A percentile compares a stretch with the other conserved stretches of the same genome.
phyloP scores from a whole-genome alignment of 2,113 vertebrate species.

The Phycodurus eques region DNA sequence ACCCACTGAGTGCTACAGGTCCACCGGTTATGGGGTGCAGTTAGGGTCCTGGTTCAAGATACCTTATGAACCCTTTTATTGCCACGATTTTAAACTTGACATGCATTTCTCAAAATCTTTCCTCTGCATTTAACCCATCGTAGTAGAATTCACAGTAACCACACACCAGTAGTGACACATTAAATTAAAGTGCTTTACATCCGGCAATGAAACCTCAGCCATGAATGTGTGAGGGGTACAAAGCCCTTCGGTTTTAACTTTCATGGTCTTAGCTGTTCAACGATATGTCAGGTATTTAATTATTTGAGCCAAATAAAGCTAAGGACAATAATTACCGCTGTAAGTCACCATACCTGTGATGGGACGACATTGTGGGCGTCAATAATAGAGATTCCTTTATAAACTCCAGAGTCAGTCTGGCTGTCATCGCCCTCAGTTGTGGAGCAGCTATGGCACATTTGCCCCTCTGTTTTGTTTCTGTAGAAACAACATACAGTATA shows the following conservation, averaged over 20 bases:
- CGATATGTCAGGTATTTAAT: no score
- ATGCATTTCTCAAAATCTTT: background rate
- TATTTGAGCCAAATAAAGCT: background rate
- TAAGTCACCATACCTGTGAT: constrained; percentile 46
- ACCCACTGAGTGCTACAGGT: background rate
- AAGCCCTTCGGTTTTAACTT: no score
- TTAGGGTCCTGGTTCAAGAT: background rate
- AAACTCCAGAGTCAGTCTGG: constrained; percentile 14
- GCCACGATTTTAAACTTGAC: background rate
- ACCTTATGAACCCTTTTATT: background rate
- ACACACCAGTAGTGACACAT: no score
- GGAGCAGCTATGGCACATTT: constrained; percentile 73
- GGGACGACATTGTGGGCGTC: constrained; percentile 42
- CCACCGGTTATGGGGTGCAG: background rate
- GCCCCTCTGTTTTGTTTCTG: constrained; percentile 82
- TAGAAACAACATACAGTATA: constrained; percentile 13
- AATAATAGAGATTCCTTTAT: constrained; percentile 23
- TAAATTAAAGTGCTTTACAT: no score
- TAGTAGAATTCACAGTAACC: no score
- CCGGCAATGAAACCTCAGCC: no score
- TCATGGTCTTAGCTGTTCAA: no score
- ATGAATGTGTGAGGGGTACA: no score
- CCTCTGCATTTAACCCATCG: no score
- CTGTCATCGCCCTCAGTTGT: constrained; percentile 63
- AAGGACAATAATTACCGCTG: background rate